A percentile compares a stretch with the other conserved stretches of the same genome.
Evolutionary conservation across 2,888 invertebrate genomes (phyloP).

Genomic region (Scaeva pyrastri): DNA sequence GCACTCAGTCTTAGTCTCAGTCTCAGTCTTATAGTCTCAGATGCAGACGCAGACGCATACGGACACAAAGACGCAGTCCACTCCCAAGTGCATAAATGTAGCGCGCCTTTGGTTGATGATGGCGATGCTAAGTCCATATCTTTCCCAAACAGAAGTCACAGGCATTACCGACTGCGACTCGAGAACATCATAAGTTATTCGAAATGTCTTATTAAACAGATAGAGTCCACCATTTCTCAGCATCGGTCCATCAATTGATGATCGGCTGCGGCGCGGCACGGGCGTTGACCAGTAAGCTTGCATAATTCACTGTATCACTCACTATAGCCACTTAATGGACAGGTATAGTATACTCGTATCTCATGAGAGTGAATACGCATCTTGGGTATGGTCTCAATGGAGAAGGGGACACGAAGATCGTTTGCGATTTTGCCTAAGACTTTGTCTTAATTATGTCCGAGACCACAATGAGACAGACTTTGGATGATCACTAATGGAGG

Average conservation of each 20-base stretch:
- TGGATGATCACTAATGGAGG: conserved; percentile 65
- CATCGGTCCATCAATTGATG: conserved; percentile 66
- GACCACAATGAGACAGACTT: conserved; percentile 63
- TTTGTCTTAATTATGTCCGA: conserved; percentile 74
- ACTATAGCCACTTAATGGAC: too few species aligned
- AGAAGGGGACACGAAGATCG: conserved; percentile 12
- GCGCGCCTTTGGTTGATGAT: conserved; percentile 16
- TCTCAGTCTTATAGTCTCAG: too few species aligned
- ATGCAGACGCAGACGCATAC: too few species aligned
- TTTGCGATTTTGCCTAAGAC: conserved; percentile 69
- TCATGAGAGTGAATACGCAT: conserved; percentile 1
- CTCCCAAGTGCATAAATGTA: conserved; percentile 44
- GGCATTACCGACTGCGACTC: conserved; percentile 64
- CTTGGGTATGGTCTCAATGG: conserved; percentile 34
- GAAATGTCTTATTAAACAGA: conserved; percentile 74
- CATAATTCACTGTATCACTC: conserved; percentile 59
- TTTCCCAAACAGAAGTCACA: conserved; percentile 68
- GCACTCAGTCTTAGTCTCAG: conserved; percentile 43
- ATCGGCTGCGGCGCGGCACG: conserved; percentile 30
- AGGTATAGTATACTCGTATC: background rate
- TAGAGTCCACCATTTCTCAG: conserved; percentile 49
- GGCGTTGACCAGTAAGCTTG: conserved; percentile 48
- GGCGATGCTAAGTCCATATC: background rate
- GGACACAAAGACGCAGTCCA: conserved; percentile 53
- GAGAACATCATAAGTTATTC: conserved; percentile 75